Conservation (phyloP, 2,888 invertebrate species). For the Eurytoma adleriae region DNA sequence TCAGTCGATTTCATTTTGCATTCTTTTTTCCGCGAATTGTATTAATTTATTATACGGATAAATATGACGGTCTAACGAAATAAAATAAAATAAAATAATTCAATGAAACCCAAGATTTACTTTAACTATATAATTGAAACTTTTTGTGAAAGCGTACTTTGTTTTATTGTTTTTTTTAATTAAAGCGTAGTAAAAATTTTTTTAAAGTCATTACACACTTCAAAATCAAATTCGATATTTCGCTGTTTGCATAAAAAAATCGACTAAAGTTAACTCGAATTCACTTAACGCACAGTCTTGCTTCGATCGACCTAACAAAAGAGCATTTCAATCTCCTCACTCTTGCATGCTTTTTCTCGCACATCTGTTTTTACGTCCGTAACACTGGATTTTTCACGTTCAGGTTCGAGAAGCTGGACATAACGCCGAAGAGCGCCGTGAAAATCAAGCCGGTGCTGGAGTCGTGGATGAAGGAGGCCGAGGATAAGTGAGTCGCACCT, state of each 20-base stretch:
- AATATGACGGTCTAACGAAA: too few species aligned
- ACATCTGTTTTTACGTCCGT: background rate
- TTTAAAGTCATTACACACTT: background rate
- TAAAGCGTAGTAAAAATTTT: too few species aligned
- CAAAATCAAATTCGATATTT: constrained; percentile 4
- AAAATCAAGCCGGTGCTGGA: constrained; percentile 99
- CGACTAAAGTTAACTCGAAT: too few species aligned
- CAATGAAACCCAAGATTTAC: too few species aligned
- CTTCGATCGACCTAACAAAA: too few species aligned
- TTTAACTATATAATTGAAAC: too few species aligned
- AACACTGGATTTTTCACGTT: constrained; percentile 55
- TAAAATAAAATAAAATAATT: too few species aligned
- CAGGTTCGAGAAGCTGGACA: constrained; percentile 99
- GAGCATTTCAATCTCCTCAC: background rate
- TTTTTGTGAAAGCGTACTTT: too few species aligned
- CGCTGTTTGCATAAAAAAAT: too few species aligned
- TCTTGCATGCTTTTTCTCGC: constrained; percentile 49
- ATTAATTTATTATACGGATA: too few species aligned
- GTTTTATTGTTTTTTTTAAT: too few species aligned
- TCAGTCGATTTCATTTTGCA: constrained; percentile 39
- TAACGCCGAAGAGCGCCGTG: constrained; percentile 99
- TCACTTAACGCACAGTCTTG: too few species aligned
- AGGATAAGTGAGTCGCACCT: constrained; percentile 87
- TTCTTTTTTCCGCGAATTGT: background rate
- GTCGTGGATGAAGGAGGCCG: constrained; percentile 99